Evolutionary conservation across 2,113 vertebrate species (phyloP), one percentile per base, ranked within the genome.

Genomic region (Tetrax tetrax): DNA sequence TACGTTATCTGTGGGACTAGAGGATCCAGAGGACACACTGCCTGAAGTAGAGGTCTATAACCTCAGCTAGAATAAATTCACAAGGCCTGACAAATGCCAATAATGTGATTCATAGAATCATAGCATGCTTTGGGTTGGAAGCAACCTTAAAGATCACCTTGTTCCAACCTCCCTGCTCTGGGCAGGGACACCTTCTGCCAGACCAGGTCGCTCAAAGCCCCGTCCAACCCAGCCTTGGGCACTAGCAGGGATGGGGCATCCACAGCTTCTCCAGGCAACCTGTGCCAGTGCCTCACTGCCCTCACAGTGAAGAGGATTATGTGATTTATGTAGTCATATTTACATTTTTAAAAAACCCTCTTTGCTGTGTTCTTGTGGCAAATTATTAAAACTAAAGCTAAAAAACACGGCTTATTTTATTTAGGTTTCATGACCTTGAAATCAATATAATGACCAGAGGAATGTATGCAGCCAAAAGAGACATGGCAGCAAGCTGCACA

Each of bases 261-360:
- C 41, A 43, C 41, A 43, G 41, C 41, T 43, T 43, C 41, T 43
- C 41, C 5, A 15, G 41, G 41, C 41, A 43, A 14, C 41, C 41
- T 43, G 41, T 15, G 41, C 41, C 41, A 43, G 41, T 43, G 41
- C 41, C 41, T 43, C 41, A 15, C 14, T 14, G 14, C 41, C 41
- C 14, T 43, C 14, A 43, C 41, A 43, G 41, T 43, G 41, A 43
- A 43, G 41, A 43, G 41, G 41, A 43, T 43, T 43, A 43, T 43
- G 41, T 43, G 41, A 43, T 43, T 43, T 43, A 43, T 43, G 41
- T 1, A 0, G 18, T 64, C 18, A 15, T 1, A 23, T 43, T 64
- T 53, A 16, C 3, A 23, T 21, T n/a, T n/a, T n/a, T 33, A 35
- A 64, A 35, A 6, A 2, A 0, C 0, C 20, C 9, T 87, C 27